Percentiles rank a stretch among this genome's conserved stretches.
These are phyloP conservation scores for Vulpes vulpes DNA, from an alignment of 2,113 vertebrate genomes.

Conservation along the genomic window DNA sequence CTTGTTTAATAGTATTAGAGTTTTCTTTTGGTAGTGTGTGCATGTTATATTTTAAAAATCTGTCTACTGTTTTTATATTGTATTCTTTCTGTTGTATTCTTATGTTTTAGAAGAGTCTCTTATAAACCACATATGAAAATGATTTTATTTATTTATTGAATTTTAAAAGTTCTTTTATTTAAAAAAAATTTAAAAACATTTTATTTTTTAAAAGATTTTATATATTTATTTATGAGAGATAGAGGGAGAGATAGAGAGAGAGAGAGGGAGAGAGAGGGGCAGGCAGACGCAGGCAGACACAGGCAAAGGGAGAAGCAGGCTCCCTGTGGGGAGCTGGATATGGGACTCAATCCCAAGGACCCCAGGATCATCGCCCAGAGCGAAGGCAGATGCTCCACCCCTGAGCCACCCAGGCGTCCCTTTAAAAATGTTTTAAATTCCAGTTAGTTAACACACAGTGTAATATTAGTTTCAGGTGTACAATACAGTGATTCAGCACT, in stretches of 20 bases:
- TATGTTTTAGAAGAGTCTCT: not conserved
- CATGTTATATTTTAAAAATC: not conserved
- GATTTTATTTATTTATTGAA: not conserved
- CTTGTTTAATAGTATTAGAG: constrained; percentile 1
- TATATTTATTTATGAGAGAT: no score
- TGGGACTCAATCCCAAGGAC: no score
- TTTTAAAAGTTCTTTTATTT: not conserved
- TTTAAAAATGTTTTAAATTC: not conserved
- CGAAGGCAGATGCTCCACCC: no score
- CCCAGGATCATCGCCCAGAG: no score
- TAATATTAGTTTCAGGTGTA: not conserved
- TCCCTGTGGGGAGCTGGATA: no score
- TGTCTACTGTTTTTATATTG: not conserved
- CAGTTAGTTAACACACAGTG: not conserved
- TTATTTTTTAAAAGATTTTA: no score
- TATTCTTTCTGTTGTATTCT: not conserved
- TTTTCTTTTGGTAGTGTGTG: constrained; percentile 26
- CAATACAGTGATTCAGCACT: not conserved
- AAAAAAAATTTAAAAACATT: not conserved
- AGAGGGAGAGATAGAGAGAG: no score
- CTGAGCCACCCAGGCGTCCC: no score
- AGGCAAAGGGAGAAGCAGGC: no score
- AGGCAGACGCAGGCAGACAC: no score
- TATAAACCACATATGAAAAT: not conserved
- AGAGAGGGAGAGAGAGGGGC: no score